These are phyloP conservation scores for Bombus sylvicola DNA, from an alignment of 1,140 invertebrate species.

Conservation along the genomic window DNA sequence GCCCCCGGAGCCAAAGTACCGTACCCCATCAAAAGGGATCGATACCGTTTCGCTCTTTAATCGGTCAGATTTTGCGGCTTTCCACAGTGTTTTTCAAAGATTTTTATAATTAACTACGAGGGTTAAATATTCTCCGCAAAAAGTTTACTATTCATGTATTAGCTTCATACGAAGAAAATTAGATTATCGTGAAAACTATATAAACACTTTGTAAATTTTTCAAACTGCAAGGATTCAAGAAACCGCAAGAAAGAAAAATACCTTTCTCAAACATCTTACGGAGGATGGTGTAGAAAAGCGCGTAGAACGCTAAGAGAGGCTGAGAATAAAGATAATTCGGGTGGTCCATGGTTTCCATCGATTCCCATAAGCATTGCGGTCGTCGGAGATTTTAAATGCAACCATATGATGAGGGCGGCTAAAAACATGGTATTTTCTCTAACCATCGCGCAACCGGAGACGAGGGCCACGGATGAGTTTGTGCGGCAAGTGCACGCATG, in stretches of 20 bases:
- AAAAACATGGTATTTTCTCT: slow-evolving; percentile 70
- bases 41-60: slow-evolving; percentile 77
- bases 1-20: slow-evolving; percentile 59
- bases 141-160: not conserved
- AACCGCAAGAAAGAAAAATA: not conserved
- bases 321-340: not conserved
- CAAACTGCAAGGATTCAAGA: not conserved
- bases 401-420: slow-evolving; percentile 77
- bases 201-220: too few relatives aligned
- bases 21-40: slow-evolving; percentile 66
- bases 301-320: fast-evolving
- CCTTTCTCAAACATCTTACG: too few relatives aligned
- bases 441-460: slow-evolving; percentile 36
- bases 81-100: slow-evolving; percentile 43
- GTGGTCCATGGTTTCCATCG: not conserved
- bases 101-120: not conserved
- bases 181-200: not conserved
- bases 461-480: slow-evolving; percentile 54
- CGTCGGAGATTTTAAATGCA: slow-evolving; percentile 76
- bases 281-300: not conserved
- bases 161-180: not conserved
- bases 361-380: slow-evolving; percentile 67
- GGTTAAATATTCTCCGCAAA: too few relatives aligned
- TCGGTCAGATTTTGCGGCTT: slow-evolving; percentile 70
- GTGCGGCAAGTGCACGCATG: slow-evolving; percentile 76